Base-by-base conservation (phyloP, 1,140 invertebrate genomes). In the Anastatus disparis region DNA sequence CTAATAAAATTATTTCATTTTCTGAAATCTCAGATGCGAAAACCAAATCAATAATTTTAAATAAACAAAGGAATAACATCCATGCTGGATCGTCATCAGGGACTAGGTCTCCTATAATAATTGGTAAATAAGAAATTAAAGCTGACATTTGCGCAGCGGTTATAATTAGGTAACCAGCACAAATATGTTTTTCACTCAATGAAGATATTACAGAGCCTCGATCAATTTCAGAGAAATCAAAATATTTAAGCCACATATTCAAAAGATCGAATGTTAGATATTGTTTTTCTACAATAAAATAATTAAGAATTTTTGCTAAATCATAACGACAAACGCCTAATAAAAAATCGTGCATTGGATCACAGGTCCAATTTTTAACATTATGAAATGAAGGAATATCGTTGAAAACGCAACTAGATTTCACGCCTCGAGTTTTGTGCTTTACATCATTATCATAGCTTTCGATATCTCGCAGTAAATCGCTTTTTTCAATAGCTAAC, bases 391-490 rank as follows among this genome's bases (percentile, higher is more conserved):
- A n/a, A 46, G 72, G 63, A 15, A 77, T 9, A 31, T 70, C n/a
- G 59, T 78, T 75, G 55, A 78, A 78, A 31, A 78, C 35, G 27
- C 73, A 76, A 12, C 40, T 56, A 61, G 70, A 46, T 67, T 72
- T 72, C 3, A 78, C 58, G 35, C 74, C 75, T 48, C 40, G 56
- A 31, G 35, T 50, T 52, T 58, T 24, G 24, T 46, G 17, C 17
- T 68, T 10, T 29, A 53, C 20, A 66, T 76, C 62, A 35, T 58
- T 27, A 53, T 74, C 55, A 62, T 76, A 75, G 56, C 74, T 76
- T 44, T 72, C 17, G 12, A 68, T 22, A 35, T 66, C 72, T 53
- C 75, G 29, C 22, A 75, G 40, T 22, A 72, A 26, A 42, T 38
- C 42, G 31, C 15, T 9, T 31, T 50, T 40, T 71, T 75, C 75